Evolutionary conservation across 1,140 invertebrate species (phyloP).

Genomic region (Drosophila murphyi): DNA sequence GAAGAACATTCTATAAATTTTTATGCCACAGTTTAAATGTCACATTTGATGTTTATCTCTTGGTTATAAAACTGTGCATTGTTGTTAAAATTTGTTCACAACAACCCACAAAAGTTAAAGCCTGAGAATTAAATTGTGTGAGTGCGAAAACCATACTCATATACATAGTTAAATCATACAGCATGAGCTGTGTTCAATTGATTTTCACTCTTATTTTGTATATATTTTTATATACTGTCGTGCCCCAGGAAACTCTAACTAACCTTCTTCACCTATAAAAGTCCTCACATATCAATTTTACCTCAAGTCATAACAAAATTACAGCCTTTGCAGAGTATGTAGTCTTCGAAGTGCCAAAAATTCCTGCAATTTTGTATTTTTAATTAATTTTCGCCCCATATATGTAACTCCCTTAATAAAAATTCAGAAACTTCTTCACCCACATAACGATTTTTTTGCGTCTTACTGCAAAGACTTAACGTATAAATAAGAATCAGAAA

Average conservation of each 20-base stretch:
- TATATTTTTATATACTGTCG: too few species aligned
- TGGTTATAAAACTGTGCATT: conserved; percentile 56
- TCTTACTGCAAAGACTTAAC: not conserved
- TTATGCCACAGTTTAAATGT: conserved; percentile 70
- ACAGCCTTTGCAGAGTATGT: too few species aligned
- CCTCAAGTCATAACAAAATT: too few species aligned
- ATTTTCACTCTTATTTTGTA: not conserved
- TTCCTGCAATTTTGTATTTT: conserved; percentile 8
- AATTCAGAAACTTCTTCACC: conserved; percentile 5
- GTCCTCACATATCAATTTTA: too few species aligned
- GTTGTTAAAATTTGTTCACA: conserved; percentile 28
- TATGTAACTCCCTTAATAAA: conserved; percentile 9
- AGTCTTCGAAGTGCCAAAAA: not conserved
- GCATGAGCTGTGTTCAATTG: not conserved
- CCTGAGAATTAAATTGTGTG: conserved; percentile 44
- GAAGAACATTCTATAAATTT: conserved; percentile 62
- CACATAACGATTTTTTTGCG: not conserved
- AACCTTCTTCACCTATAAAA: too few species aligned
- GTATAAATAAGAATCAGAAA: conserved; percentile 70
- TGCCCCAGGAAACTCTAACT: too few species aligned
- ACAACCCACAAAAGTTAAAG: conserved; percentile 7
- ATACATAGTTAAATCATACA: not conserved
- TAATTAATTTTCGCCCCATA: conserved; percentile 40
- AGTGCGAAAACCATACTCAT: conserved; percentile 1
- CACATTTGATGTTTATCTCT: conserved; percentile 74